phyloP scores from a whole-genome alignment of 2,113 vertebrate genomes.

The Chloropsis cyanopogon region DNA sequence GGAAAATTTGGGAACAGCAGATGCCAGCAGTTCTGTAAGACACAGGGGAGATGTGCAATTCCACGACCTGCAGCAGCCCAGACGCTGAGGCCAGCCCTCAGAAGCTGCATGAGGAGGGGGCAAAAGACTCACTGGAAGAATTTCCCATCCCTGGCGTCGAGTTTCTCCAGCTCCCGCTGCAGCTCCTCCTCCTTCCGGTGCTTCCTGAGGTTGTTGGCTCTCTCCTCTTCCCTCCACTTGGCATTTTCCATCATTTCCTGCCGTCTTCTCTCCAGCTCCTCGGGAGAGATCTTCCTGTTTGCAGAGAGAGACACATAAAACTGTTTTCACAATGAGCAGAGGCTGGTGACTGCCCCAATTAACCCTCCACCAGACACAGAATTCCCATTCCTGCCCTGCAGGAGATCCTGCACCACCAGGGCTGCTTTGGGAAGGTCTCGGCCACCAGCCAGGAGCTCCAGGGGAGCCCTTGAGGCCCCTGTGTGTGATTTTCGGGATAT shows the following conservation, averaged over 20 bases:
- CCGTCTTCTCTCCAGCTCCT: conserved; percentile 86
- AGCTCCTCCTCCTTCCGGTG: conserved; percentile 85
- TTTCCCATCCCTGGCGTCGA: conserved; percentile 72
- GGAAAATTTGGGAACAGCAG: no score
- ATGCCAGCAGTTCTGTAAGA: neutral
- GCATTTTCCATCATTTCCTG: conserved; percentile 92
- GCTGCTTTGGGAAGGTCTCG: neutral
- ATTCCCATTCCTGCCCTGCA: neutral
- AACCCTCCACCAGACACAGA: neutral
- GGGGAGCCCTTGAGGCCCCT: accelerated
- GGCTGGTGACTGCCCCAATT: neutral
- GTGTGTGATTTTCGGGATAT: accelerated
- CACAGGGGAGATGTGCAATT: accelerated
- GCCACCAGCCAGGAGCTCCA: neutral
- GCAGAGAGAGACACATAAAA: neutral
- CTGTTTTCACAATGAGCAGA: neutral
- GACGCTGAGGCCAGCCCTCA: accelerated
- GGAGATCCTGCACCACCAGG: neutral
- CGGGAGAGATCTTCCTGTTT: conserved; percentile 81
- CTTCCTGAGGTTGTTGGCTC: conserved; percentile 79
- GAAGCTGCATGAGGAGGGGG: neutral
- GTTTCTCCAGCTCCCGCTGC: conserved; percentile 75
- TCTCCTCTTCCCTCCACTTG: conserved; percentile 86
- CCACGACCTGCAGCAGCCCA: accelerated
- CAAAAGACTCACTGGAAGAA: conserved; percentile 86